Conservation (phyloP, 2,888 invertebrate genomes). For the Actias luna region DNA sequence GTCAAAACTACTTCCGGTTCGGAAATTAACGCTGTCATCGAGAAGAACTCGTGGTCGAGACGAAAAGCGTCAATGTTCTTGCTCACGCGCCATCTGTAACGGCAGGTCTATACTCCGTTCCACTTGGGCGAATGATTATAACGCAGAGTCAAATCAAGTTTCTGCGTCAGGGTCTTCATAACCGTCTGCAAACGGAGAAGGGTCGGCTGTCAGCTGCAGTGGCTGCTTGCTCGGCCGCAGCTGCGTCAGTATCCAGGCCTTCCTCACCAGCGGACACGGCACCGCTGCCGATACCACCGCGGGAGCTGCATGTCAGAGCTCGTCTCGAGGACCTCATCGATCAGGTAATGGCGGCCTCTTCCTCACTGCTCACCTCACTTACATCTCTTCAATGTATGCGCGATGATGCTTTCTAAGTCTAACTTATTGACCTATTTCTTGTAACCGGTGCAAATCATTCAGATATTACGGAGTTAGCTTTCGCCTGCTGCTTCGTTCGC, state of each 20-base stretch:
- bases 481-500: too few species aligned
- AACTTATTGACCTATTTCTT: background rate
- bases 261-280: slow-evolving; percentile 94
- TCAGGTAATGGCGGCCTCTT: slow-evolving; percentile 84
- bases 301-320: slow-evolving; percentile 91
- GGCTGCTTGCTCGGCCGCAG: slow-evolving; percentile 96
- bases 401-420: background rate
- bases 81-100: too few species aligned
- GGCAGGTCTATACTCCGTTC: too few species aligned
- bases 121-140: too few species aligned
- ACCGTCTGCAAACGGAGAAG: slow-evolving; percentile 94
- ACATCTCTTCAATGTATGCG: background rate
- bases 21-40: too few species aligned
- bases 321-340: slow-evolving; percentile 95
- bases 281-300: slow-evolving; percentile 91
- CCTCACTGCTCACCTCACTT: slow-evolving; percentile 17
- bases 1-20: too few species aligned
- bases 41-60: too few species aligned
- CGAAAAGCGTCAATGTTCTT: too few species aligned
- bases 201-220: slow-evolving; percentile 92
- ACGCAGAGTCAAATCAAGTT: too few species aligned
- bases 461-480: too few species aligned
- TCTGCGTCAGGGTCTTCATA: slow-evolving; percentile 85
- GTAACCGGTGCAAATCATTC: background rate
- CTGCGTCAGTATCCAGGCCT: slow-evolving; percentile 94